Percentiles rank a stretch among this genome's conserved stretches.
phyloP scores from a whole-genome alignment of 2,113 vertebrate genomes.

The Hepsetus odoe region DNA sequence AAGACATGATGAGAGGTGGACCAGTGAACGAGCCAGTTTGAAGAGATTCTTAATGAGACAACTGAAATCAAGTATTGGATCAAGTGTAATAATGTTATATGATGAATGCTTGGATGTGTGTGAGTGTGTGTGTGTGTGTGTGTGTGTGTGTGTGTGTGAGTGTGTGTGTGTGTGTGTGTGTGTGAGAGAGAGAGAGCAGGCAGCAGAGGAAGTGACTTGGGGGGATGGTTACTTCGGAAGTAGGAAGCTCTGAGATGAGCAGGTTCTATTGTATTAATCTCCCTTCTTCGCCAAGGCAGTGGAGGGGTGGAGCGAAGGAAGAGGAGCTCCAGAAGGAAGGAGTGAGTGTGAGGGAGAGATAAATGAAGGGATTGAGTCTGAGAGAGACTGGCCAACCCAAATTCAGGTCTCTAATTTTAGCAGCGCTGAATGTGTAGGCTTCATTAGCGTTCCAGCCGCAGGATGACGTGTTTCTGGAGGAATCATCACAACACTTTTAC shows the following conservation, averaged over 20 bases:
- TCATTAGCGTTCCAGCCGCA: slow-evolving; percentile 77
- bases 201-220: slow-evolving; percentile 31
- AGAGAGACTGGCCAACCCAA: slow-evolving; percentile 75
- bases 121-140: background rate
- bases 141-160: background rate
- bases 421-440: slow-evolving; percentile 76
- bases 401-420: slow-evolving; percentile 83
- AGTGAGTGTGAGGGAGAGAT: slow-evolving; percentile 4
- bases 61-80: too few species aligned
- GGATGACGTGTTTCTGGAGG: slow-evolving; percentile 33
- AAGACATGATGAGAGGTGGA: too few species aligned
- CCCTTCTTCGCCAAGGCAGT: slow-evolving; percentile 12
- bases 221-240: slow-evolving; percentile 32
- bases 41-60: too few species aligned
- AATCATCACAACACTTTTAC: background rate
- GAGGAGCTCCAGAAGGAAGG: slow-evolving; percentile 13
- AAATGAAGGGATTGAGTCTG: background rate
- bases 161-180: background rate
- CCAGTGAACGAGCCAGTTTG: too few species aligned
- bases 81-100: too few species aligned
- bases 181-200: background rate
- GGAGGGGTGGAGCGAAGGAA: slow-evolving; percentile 21
- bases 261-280: slow-evolving; percentile 44
- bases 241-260: slow-evolving; percentile 46
- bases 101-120: too few species aligned